Percentiles rank a stretch among this genome's conserved stretches.
These are phyloP conservation scores for Kryptolebias marmoratus DNA, from an alignment of 2,113 vertebrate species.

Conservation along the genomic window DNA sequence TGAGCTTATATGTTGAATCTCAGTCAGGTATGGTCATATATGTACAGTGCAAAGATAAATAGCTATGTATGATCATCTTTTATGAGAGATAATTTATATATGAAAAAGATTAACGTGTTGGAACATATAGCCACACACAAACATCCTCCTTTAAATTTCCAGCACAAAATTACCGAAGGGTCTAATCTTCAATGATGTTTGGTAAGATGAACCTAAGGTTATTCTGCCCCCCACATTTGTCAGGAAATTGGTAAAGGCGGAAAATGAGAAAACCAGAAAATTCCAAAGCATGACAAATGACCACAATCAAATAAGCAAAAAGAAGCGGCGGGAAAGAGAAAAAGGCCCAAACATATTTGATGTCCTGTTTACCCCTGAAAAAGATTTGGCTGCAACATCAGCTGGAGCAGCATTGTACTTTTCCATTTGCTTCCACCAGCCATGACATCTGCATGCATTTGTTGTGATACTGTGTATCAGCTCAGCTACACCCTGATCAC, in stretches of 20 bases:
- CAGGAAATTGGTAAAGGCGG: slow-evolving; percentile 50
- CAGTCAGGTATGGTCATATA: not conserved
- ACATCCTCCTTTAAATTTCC: not conserved
- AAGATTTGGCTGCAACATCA: slow-evolving; percentile 54
- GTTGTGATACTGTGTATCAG: slow-evolving; percentile 39
- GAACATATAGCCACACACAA: not conserved
- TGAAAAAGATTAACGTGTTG: not conserved
- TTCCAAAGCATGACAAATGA: slow-evolving; percentile 39
- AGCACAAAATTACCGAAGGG: slow-evolving; percentile 59
- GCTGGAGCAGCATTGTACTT: slow-evolving; percentile 54
- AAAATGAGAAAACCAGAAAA: slow-evolving; percentile 13
- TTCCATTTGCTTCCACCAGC: slow-evolving; percentile 52
- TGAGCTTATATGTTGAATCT: slow-evolving; percentile 25
- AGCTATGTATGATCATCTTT: not conserved
- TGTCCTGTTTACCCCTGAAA: slow-evolving; percentile 55
- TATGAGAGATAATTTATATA: not conserved
- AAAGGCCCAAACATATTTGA: slow-evolving; percentile 24
- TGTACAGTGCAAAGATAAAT: not conserved
- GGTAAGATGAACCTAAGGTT: slow-evolving; percentile 63
- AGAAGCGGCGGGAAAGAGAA: slow-evolving; percentile 10
- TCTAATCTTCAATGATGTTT: slow-evolving; percentile 68
- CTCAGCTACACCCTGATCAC: slow-evolving; percentile 38
- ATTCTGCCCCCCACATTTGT: slow-evolving; percentile 31
- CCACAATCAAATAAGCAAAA: slow-evolving; percentile 14
- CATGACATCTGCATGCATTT: slow-evolving; percentile 40